Evolutionary conservation across 2,113 vertebrate species (phyloP), one percentile per base, ranked within the genome.

Genomic region (Myotis davidii): DNA sequence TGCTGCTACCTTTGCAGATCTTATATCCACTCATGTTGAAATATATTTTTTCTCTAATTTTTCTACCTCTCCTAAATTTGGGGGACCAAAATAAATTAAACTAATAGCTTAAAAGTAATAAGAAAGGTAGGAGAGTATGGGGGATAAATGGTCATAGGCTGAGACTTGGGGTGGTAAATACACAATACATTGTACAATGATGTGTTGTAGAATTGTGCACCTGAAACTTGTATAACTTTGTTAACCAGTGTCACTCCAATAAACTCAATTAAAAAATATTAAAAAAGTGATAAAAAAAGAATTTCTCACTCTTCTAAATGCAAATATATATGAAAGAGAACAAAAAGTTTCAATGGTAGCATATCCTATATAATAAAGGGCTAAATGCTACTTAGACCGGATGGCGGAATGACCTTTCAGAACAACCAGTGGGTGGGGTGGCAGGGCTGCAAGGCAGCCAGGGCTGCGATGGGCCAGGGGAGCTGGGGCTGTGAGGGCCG

Each of bases 101-200:
- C 74, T 96, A 93, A 73, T 70, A 76, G n/a, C 76, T 91, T 85
- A 96, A 86, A 90, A 27, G 25, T 93, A 81, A 93, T 86, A 82
- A 81, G 86, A 37, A 37, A 21, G n/a, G 16, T 70, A n/a, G 9
- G n/a, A 21, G 17, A 20, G 18, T 70, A 37, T 70, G 4, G n/a
- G n/a, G n/a, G 18, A 21, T 69, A 70, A 69, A 70, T 70, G n/a
- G 67, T 70, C 17, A 4, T 37, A 18, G 67, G 37, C 9, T 18
- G 67, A 70, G 65, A 37, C 17, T 70, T 70, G 67, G 32, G 32
- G 32, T 67, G 7, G 65, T 67, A 18, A 67, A 67, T 16, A 70
- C 65, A 69, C n/a, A 37, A 11, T 21, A 70, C n/a, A 70, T 34
- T 70, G n/a, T 70, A 70, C 17, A 17, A 69, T 69, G n/a, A 37